Conservation (phyloP, 2,113 vertebrate species). For the chimpanzee (Pan troglodytes) region NHGRI_mPanTro3-v2.1_pri NC_072410.2:45680001-45680500, state of each 20-base stretch:
- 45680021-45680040: rapidly evolving
- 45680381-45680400: neutral
- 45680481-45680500: neutral
- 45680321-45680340: neutral
- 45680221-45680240: neutral
- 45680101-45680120: neutral
- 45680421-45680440: neutral
- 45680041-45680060: neutral
- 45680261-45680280: neutral
- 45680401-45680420: neutral
- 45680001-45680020: neutral
- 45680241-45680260: neutral
- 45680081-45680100: too few relatives aligned
- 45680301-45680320: neutral
- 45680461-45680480: rapidly evolving
- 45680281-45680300: neutral
- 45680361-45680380: neutral
- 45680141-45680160: neutral
- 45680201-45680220: neutral
- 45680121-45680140: neutral
- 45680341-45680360: neutral
- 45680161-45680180: neutral
- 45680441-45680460: neutral
- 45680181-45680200: neutral
- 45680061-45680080: neutral